Conservation (phyloP, 2,888 invertebrate species). For the Alcis repandata region DNA sequence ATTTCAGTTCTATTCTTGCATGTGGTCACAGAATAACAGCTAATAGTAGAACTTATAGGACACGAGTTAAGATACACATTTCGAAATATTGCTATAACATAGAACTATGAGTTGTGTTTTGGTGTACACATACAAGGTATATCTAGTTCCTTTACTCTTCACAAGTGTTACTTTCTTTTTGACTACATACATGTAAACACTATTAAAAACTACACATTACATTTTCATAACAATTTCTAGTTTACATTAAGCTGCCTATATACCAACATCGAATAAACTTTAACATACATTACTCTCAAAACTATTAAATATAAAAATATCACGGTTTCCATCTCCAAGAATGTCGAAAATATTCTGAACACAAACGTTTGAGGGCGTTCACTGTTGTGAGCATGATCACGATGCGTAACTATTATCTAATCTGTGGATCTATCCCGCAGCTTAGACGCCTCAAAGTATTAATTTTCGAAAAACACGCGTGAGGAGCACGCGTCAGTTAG, state of each 20-base stretch:
- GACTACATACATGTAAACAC: slow-evolving; percentile 1
- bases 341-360: slow-evolving; percentile 9
- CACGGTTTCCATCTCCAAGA: slow-evolving; percentile 13
- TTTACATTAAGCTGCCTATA: slow-evolving; percentile 21
- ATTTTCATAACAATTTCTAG: slow-evolving; percentile 9
- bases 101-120: too few relatives aligned
- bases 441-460: too few relatives aligned
- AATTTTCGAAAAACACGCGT: too few relatives aligned
- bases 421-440: too few relatives aligned
- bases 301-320: slow-evolving; percentile 25
- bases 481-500: too few relatives aligned
- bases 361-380: too few relatives aligned
- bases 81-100: neutral
- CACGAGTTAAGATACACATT: neutral
- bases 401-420: too few relatives aligned
- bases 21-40: too few relatives aligned
- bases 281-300: slow-evolving; percentile 17
- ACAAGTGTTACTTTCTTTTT: neutral
- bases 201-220: neutral
- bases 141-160: too few relatives aligned
- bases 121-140: too few relatives aligned
- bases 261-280: slow-evolving; percentile 30
- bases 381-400: too few relatives aligned
- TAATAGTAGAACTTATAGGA: neutral
- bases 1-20: too few relatives aligned